Conservation (phyloP, 2,797 vertebrate species). For the Hippoglossus hippoglossus region DNA sequence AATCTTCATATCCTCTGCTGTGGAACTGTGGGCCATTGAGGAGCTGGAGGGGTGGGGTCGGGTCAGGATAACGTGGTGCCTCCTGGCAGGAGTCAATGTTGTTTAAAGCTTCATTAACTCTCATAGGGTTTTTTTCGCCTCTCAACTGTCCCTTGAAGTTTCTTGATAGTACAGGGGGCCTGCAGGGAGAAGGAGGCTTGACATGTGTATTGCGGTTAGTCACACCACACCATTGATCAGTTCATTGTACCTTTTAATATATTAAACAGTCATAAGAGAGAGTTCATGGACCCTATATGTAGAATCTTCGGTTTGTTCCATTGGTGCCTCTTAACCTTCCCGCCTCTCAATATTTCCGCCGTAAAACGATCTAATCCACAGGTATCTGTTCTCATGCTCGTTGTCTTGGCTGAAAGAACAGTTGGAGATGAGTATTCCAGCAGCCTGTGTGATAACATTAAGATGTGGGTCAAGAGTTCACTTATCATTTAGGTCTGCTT, state of each 20-base stretch:
- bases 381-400: conserved; percentile 7
- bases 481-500: conserved; percentile 55
- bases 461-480: conserved; percentile 50
- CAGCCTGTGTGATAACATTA: conserved; percentile 32
- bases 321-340: not conserved
- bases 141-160: conserved; percentile 65
- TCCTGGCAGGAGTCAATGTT: conserved; percentile 64
- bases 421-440: not conserved
- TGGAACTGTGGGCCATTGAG: conserved; percentile 35
- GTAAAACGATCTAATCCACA: not conserved
- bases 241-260: not conserved
- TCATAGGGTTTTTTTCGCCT: conserved; percentile 53
- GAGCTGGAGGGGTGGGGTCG: conserved; percentile 37
- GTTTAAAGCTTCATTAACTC: conserved; percentile 77
- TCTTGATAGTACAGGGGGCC: conserved; percentile 31
- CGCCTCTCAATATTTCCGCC: no score
- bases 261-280: not conserved
- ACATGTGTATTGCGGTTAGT: not conserved
- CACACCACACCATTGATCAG: not conserved
- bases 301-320: not conserved
- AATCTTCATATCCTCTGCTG: conserved; percentile 20
- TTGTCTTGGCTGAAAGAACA: not conserved
- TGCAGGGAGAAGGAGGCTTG: conserved; percentile 5
- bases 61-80: conserved; percentile 53
- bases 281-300: not conserved